Evolutionary conservation across 2,797 vertebrate genomes (phyloP).

Genomic region (Melanogrammus aeglefinus): DNA sequence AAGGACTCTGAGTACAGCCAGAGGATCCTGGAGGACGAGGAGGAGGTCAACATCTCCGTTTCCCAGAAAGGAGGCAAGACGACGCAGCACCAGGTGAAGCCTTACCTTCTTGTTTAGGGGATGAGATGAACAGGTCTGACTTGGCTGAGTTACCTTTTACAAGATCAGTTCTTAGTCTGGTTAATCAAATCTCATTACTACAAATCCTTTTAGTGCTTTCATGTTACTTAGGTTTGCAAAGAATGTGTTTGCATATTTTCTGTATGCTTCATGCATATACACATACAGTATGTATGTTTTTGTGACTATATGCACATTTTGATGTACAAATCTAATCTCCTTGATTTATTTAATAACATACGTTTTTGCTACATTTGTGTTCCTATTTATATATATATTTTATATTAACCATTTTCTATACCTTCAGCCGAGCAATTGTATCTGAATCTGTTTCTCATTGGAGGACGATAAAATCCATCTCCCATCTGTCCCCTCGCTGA

Average conservation of each 20-base stretch:
- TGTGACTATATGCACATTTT: background rate
- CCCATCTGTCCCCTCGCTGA: background rate
- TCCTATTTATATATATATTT: no score
- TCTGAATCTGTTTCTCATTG: background rate
- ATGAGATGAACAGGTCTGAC: background rate
- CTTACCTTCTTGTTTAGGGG: background rate
- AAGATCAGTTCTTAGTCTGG: background rate
- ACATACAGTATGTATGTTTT: background rate
- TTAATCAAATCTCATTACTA: background rate
- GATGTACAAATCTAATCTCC: no score
- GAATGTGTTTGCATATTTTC: background rate
- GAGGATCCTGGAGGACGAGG: constrained; percentile 92
- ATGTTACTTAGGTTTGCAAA: background rate
- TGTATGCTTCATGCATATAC: background rate
- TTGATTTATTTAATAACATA: no score
- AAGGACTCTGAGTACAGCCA: constrained; percentile 95
- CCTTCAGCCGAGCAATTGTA: no score
- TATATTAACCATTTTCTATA: no score
- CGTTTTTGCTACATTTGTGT: no score
- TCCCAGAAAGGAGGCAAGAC: constrained; percentile 84
- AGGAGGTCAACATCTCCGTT: constrained; percentile 84
- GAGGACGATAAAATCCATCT: background rate
- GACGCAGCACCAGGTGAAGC: constrained; percentile 81
- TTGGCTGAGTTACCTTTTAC: no score
- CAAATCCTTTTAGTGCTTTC: background rate